Conservation (phyloP, 1,140 invertebrate species). For the Saccostrea glomerata region DNA sequence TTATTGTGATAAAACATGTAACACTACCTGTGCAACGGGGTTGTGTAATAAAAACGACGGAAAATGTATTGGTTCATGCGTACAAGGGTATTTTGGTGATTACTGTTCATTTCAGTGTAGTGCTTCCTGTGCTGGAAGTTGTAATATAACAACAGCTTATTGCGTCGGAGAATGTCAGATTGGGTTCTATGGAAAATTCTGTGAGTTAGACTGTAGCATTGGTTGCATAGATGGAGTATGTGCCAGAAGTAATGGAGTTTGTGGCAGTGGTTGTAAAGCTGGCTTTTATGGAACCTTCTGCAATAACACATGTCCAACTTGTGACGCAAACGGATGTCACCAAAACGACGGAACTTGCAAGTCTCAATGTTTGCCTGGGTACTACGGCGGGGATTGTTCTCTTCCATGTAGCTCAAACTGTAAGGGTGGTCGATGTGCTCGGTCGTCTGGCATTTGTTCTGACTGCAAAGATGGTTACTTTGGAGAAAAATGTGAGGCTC, state of each 20-base stretch:
- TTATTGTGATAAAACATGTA: constrained; percentile 54
- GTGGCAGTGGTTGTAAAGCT: constrained; percentile 38
- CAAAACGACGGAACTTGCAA: background rate
- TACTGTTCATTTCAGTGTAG: constrained; percentile 53
- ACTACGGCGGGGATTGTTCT: constrained; percentile 10
- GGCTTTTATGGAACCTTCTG: constrained; percentile 44
- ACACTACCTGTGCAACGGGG: constrained; percentile 29
- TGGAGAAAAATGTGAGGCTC: constrained; percentile 45
- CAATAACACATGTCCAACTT: background rate
- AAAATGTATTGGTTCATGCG: constrained; percentile 36
- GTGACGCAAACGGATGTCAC: constrained; percentile 3
- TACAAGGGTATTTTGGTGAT: constrained; percentile 43
- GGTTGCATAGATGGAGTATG: constrained; percentile 16
- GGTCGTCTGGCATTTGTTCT: constrained; percentile 49
- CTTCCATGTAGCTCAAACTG: constrained; percentile 7
- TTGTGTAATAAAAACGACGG: constrained; percentile 49
- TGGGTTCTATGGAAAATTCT: constrained; percentile 45
- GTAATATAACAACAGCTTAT: constrained; percentile 38
- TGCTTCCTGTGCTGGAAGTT: constrained; percentile 19
- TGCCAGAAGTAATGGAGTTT: constrained; percentile 13
- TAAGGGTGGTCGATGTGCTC: constrained; percentile 45
- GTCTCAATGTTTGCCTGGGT: constrained; percentile 24
- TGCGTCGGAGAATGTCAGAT: constrained; percentile 32
- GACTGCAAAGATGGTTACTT: constrained; percentile 58
- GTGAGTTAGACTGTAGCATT: constrained; percentile 41